Evolutionary conservation across 1,140 invertebrate species (phyloP).

Genomic region (Amyelois transitella): DNA sequence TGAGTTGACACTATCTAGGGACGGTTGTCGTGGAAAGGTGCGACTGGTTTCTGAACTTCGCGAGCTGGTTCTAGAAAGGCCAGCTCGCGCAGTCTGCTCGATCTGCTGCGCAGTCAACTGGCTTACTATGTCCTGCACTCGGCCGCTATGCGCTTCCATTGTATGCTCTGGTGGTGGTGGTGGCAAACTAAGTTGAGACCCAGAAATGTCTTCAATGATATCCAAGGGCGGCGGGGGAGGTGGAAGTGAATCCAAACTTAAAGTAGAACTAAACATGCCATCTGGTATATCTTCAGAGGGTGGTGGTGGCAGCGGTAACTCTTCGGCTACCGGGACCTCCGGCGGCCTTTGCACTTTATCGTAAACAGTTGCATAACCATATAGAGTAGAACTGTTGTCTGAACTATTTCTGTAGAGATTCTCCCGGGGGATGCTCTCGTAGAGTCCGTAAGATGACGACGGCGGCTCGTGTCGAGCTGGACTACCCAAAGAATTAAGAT

Average conservation of each 20-base stretch:
- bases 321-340: slow-evolving; percentile 25
- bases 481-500: slow-evolving; percentile 21
- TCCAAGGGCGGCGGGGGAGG: slow-evolving; percentile 84
- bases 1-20: slow-evolving; percentile 54
- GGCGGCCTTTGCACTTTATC: slow-evolving; percentile 31
- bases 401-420: slow-evolving; percentile 32
- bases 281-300: slow-evolving; percentile 59
- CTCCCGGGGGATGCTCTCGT: slow-evolving; percentile 41
- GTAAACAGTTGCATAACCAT: slow-evolving; percentile 51
- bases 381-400: slow-evolving; percentile 40
- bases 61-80: slow-evolving; percentile 22
- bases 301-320: slow-evolving; percentile 76
- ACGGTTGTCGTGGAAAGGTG: slow-evolving; percentile 52
- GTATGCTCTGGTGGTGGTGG: slow-evolving; percentile 77
- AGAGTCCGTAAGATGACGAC: slow-evolving; percentile 37
- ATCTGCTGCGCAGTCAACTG: slow-evolving; percentile 54
- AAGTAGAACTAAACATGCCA: slow-evolving; percentile 81
- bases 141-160: slow-evolving; percentile 35
- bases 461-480: slow-evolving; percentile 19
- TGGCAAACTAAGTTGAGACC: slow-evolving; percentile 81
- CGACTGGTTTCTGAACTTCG: slow-evolving; percentile 27
- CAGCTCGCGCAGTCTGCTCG: slow-evolving; percentile 45
- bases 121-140: slow-evolving; percentile 56
- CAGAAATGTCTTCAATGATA: slow-evolving; percentile 76
- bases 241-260: slow-evolving; percentile 83